phyloP scores from a whole-genome alignment of 2,797 vertebrate genomes.

The Poeciliopsis turneri region DNA sequence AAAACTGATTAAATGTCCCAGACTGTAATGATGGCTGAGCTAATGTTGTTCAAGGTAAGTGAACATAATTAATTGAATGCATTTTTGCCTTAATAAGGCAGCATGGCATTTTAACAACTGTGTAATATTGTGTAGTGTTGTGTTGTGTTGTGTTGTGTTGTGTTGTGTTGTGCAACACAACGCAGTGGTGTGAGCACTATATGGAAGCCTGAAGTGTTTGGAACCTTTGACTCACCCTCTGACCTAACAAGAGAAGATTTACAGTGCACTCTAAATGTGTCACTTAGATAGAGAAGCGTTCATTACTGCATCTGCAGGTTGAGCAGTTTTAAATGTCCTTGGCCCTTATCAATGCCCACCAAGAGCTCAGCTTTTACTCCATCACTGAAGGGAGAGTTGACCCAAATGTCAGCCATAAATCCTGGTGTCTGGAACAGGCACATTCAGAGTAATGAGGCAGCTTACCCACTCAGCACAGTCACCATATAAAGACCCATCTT shows the following conservation, averaged over 20 bases:
- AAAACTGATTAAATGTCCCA: not conserved
- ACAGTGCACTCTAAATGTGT: conserved; percentile 57
- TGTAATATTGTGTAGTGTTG: no score
- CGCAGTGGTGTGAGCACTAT: not conserved
- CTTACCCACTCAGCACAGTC: conserved; percentile 96
- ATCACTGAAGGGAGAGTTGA: conserved; percentile 43
- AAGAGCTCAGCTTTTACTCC: conserved; percentile 69
- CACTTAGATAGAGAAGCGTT: conserved; percentile 74
- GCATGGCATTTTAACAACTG: no score
- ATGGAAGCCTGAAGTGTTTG: not conserved
- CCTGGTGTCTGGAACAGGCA: conserved; percentile 42
- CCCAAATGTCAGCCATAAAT: conserved; percentile 76
- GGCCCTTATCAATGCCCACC: conserved; percentile 74
- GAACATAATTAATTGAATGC: not conserved
- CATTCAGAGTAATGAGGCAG: conserved; percentile 45
- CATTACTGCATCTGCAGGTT: conserved; percentile 77
- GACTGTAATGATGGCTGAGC: not conserved
- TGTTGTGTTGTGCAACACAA: no score
- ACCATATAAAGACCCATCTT: conserved; percentile 98
- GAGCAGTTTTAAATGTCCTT: conserved; percentile 82
- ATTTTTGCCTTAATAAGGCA: not conserved
- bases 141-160: no score
- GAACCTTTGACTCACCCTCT: conserved; percentile 29
- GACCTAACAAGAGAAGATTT: conserved; percentile 51
- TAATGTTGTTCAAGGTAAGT: not conserved